Evolutionary conservation across 2,888 invertebrate species (phyloP), one percentile per base, ranked within the genome.

Genomic region (Drosophila setosimentum): DNA sequence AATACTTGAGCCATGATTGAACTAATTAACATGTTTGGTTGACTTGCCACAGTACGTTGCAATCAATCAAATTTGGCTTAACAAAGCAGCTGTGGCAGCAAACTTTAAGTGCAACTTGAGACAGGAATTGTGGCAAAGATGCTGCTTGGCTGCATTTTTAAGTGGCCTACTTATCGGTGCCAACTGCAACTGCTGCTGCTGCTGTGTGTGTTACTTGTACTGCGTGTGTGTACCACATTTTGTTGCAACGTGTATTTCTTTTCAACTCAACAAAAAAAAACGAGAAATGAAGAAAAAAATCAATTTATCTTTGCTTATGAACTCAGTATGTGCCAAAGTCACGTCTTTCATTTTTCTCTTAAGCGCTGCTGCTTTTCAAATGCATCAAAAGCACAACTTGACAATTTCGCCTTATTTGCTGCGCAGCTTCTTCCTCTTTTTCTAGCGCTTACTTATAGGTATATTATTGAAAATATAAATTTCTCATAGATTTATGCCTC

Each of bases 111-210:
- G 79, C 84, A 67, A 69, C 70, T 57, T 54, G 27, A 30, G 58
- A 55, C 79, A 45, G 33, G 69, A 69, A 65, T 55, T 65, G 68
- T 51, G 72, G 59, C 73, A 59, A 35, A 68, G 67, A 51, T 67
- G 37, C 68, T 69, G 35, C 55, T 58, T 70, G 71, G 83, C 54
- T 72, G 64, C 64, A 24, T 63, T 51, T 78, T 67, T 80, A 76
- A 87, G 87, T 87, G 82, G 80, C 83, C 78, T 87, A 87, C 89
- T 85, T 88, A 73, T 58, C 42, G 55, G 27, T 45, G 61, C 69
- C 64, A 64, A 79, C 73, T 80, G 74, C 72, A 65, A 77, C 59
- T 68, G 66, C 67, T 70, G 59, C 64, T 62, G 71, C 73, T 65
- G 75, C 67, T 81, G 73, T n/a, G 30, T 13, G 77, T 63, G 68